Evolutionary conservation across 1,140 invertebrate genomes (phyloP).

Genomic region (Heliconius hermathena): DNA sequence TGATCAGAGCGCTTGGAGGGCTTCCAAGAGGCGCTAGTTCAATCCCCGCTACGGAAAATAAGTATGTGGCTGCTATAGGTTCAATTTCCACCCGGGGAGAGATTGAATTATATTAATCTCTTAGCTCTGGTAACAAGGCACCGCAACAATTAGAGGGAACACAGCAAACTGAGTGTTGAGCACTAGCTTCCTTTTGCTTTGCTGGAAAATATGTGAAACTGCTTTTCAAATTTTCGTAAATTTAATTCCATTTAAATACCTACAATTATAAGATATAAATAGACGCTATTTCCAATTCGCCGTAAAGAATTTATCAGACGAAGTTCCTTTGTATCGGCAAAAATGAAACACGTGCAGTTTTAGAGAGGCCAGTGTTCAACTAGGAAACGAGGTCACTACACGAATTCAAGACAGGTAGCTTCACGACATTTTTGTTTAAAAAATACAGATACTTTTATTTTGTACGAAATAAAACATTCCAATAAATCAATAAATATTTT

Average conservation of each 20-base stretch:
- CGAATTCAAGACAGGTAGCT: conserved; percentile 9
- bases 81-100: no score
- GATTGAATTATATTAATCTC: no score
- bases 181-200: no score
- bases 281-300: conserved; percentile 8
- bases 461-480: not conserved
- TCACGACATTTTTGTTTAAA: not conserved
- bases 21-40: no score
- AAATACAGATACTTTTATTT: not conserved
- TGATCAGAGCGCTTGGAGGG: no score
- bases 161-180: no score
- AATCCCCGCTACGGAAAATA: no score
- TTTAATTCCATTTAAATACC: not conserved
- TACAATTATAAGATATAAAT: not conserved
- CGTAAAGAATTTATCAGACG: conserved; percentile 9
- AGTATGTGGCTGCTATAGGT: no score
- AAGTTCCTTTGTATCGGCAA: conserved; percentile 11
- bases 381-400: not conserved
- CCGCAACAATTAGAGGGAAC: no score
- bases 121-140: no score
- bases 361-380: conserved; percentile 8
- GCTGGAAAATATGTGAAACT: no score
- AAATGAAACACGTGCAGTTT: conserved; percentile 15
- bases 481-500: not conserved
- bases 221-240: not conserved